Evolutionary conservation across 2,888 invertebrate species (phyloP).

Genomic region (Caenorhabditis sulstoni): DNA sequence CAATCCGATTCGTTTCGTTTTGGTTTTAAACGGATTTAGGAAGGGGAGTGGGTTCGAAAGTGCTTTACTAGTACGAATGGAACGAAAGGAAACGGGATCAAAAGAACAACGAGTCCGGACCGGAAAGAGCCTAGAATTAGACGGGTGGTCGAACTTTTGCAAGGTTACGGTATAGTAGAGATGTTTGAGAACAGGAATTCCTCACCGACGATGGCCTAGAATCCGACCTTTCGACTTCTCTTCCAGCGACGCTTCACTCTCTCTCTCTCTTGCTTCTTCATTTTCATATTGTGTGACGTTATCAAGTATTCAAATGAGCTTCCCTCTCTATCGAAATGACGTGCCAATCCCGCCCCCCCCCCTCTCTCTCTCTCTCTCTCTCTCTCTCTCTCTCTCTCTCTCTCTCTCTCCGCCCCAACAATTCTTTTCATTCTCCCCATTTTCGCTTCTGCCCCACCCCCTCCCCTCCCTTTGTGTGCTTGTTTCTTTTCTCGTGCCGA

Average conservation of each 20-base stretch:
- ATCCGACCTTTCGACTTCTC: not conserved
- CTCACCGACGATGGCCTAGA: too few species aligned
- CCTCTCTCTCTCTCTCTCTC: not conserved
- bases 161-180: too few species aligned
- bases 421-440: slow-evolving; percentile 3
- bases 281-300: slow-evolving; percentile 29
- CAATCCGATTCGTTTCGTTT: not conserved
- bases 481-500: not conserved
- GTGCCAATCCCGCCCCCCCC: slow-evolving; percentile 4
- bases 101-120: too few species aligned
- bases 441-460: not conserved
- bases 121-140: too few species aligned
- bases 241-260: not conserved
- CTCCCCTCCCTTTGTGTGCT: not conserved
- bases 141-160: too few species aligned
- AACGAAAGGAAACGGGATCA: too few species aligned
- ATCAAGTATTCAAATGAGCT: slow-evolving; percentile 35
- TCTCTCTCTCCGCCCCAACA: not conserved
- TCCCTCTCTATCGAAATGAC: slow-evolving; percentile 12
- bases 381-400: not conserved
- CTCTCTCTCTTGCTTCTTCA: not conserved
- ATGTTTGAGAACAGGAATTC: too few species aligned
- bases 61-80: too few species aligned
- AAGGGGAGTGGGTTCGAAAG: too few species aligned
- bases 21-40: not conserved